Evolutionary conservation across 2,113 vertebrate genomes (phyloP), one percentile per base, ranked within the genome.

Genomic region (Nibea coibor): DNA sequence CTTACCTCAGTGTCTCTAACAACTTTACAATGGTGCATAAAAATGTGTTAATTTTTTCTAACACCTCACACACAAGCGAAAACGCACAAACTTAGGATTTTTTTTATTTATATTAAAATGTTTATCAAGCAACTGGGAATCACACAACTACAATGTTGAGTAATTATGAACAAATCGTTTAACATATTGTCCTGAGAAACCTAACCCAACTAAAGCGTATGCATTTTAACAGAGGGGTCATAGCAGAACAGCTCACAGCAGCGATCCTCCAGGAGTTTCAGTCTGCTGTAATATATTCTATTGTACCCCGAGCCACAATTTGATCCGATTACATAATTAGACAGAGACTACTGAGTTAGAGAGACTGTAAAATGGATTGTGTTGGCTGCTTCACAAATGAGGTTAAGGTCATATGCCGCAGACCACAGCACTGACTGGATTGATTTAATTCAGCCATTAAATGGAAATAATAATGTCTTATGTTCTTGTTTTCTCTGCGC

Each of bases 271-370:
- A 82, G 75, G 59, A 64, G 45, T 69, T 88, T 84, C 71, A 67
- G 63, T 82, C 72, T 57, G 54, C 66, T 59, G 66, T 83, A 91
- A 91, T 89, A 87, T 85, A 84, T 84, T 82, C 79, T 88, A 87
- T 85, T 80, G 77, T 65, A 90, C 90, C 89, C 87, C 2, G 17
- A 85, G 89, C 92, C 74, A 81, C 76, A 85, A 78, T 91, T 89
- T 83, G 71, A 87, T 87, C 82, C 61, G 51, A 63, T 86, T 91
- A 89, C 74, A 89, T 86, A 91, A 91, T 92, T 86, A 90, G 68
- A 89, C 74, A 81, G 83, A 85, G 84, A 80, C 83, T 81, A 75
- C 84, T 50, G 86, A 78, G 78, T 74, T 78, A 42, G 80, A 80
- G 67, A 77, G 64, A 64, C 80, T 82, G 80, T 84, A 74, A 87